Percentiles rank a stretch among this genome's conserved stretches.
phyloP scores from a whole-genome alignment of 2,797 vertebrate species.

The Crenuchus spilurus region DNA sequence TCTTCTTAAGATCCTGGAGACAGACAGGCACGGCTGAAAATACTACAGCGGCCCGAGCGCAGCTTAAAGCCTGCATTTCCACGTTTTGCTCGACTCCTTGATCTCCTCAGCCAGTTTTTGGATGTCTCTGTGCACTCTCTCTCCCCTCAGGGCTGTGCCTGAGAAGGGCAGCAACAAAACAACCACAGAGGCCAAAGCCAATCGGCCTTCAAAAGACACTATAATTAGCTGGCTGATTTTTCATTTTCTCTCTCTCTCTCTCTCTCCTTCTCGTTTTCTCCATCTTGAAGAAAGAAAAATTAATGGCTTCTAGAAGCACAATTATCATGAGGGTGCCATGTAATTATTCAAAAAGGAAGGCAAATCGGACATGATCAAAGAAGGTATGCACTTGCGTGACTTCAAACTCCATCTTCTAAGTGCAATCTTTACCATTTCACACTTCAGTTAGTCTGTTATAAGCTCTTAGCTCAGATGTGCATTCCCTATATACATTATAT shows the following conservation, averaged over 20 bases:
- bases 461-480: constrained; percentile 23
- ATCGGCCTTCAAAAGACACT: constrained; percentile 61
- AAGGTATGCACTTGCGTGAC: constrained; percentile 64
- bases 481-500: neutral
- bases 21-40: constrained; percentile 50
- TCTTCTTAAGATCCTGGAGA: constrained; percentile 56
- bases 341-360: constrained; percentile 76
- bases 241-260: constrained; percentile 52
- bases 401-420: constrained; percentile 60
- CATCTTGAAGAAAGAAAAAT: constrained; percentile 65
- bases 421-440: constrained; percentile 52
- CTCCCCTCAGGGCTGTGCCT: constrained; percentile 56
- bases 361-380: constrained; percentile 66
- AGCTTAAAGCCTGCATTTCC: constrained; percentile 30
- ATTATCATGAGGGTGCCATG: constrained; percentile 73
- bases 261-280: constrained; percentile 46
- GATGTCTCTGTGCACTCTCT: constrained; percentile 25
- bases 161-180: constrained; percentile 74
- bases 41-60: constrained; percentile 30
- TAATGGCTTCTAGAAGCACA: constrained; percentile 70
- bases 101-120: constrained; percentile 33
- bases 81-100: constrained; percentile 32
- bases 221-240: constrained; percentile 73
- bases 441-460: constrained; percentile 76
- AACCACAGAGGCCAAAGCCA: constrained; percentile 63